Evolutionary conservation across 1,140 invertebrate genomes (phyloP).

Genomic region (Drosophila lacertosa): DNA sequence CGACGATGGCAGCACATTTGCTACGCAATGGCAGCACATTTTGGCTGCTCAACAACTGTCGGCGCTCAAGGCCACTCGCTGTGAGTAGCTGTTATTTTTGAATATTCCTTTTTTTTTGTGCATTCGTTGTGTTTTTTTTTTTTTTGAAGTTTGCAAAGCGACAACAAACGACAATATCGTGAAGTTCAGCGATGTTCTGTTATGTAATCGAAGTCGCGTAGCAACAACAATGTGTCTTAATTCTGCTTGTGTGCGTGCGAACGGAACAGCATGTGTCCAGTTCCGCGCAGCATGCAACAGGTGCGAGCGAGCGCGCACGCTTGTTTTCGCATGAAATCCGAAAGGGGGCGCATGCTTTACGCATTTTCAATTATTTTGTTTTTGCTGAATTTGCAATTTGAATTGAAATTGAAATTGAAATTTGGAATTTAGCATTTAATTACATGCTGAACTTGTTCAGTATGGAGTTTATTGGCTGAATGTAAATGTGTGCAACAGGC

Average conservation of each 20-base stretch:
- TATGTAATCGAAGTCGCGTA: conserved; percentile 57
- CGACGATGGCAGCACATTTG: conserved; percentile 69
- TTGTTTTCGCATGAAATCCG: conserved; percentile 15
- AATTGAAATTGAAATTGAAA: neutral
- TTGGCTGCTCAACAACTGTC: conserved; percentile 61
- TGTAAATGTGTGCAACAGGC: too few species aligned
- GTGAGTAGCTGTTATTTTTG: conserved; percentile 20
- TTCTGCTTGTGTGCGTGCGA: conserved; percentile 17
- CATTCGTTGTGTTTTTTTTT: neutral
- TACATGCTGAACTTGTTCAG: too few species aligned
- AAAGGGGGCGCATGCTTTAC: conserved; percentile 24
- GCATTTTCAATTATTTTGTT: conserved; percentile 2
- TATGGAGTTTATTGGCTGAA: too few species aligned
- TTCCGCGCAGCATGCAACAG: conserved; percentile 6
- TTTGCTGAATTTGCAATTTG: conserved; percentile 4
- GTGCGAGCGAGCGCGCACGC: conserved; percentile 5
- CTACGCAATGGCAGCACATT: conserved; percentile 59
- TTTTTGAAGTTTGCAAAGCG: neutral
- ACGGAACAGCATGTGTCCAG: conserved; percentile 16
- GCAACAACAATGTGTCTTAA: conserved; percentile 1
- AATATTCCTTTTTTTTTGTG: neutral
- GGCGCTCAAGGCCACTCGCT: conserved; percentile 25
- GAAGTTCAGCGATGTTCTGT: conserved; percentile 23
- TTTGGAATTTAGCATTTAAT: neutral
- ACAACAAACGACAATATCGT: conserved; percentile 10